phyloP scores from a whole-genome alignment of 2,797 vertebrate species.

The Periparus ater region DNA sequence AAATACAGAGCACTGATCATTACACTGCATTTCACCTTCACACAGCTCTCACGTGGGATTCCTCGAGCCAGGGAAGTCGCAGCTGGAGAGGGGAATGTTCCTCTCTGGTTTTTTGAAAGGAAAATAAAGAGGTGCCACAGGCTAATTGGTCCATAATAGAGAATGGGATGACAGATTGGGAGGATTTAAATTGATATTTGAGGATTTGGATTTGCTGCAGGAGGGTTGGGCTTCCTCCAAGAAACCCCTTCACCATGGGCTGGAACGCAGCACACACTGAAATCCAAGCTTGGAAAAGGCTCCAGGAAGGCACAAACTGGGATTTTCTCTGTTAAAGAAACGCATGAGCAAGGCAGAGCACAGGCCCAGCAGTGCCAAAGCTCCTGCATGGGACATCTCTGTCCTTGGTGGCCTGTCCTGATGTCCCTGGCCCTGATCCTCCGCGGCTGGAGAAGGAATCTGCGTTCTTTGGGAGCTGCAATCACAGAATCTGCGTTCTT shows the following conservation, averaged over 20 bases:
- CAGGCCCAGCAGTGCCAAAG: neutral
- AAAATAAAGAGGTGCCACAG: neutral
- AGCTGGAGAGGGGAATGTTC: neutral
- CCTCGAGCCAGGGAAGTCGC: neutral
- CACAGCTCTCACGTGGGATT: neutral
- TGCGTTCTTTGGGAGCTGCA: neutral
- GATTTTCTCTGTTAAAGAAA: neutral
- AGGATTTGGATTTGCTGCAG: neutral
- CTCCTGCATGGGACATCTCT: neutral
- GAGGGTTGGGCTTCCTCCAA: conserved; percentile 9
- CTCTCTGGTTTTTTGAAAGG: neutral
- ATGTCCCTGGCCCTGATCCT: neutral
- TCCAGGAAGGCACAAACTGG: neutral
- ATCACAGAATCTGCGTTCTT: too few species aligned
- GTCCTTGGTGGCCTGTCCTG: neutral
- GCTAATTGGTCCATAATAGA: neutral
- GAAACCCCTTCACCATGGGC: neutral
- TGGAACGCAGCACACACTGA: neutral
- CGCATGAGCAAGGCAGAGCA: neutral
- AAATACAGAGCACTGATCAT: neutral
- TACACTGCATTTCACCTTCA: neutral
- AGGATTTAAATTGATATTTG: neutral
- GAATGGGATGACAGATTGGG: neutral
- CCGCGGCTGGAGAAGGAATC: neutral
- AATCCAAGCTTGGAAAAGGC: neutral